Base-by-base conservation (phyloP, 1,140 invertebrate species). In the Lepidurus packardi region DNA sequence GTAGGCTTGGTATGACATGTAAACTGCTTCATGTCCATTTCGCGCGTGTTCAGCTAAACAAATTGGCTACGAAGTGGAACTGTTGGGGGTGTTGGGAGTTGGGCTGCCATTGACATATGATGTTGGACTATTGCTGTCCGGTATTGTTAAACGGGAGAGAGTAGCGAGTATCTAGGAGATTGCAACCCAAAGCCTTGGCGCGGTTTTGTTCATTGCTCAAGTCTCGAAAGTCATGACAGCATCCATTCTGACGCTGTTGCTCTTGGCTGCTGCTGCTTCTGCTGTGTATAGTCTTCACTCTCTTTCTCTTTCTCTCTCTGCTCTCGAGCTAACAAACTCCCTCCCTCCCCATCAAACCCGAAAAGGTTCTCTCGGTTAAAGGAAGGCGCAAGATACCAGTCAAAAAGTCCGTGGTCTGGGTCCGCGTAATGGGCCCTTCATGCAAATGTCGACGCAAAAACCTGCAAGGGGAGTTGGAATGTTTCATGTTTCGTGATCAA, bases 251-350 rank as follows among this genome's bases (percentile, higher is more conserved):
- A 16, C 74, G 74, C 74, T 73, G 65, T 74, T 73, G 73, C 45
- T 78, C 34, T 78, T 13, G 34, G 53, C 45, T 16, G 21, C 73
- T 78, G 34, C 45, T 43, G 43, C 13, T 74, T 21, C 73, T 41
- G 65, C 16, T 44, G 34, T 74, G 43, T 78, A 41, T 74, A 65
- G n/a, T n/a, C 42, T n/a, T 42, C 73, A 76, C 34, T 78, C 73
- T 78, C 73, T 21, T 8, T 21, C 21, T 75, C 13, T n/a, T n/a
- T 16, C n/a, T 76, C 76, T 45, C 44, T 43, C 24, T 78, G 16
- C 76, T 34, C 74, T 34, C 74, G 34, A 74, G 42, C 73, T 44
- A n/a, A 43, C 78, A 73, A 78, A 47, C 76, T 77, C 47, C 75
- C n/a, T 77, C 34, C 73, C 53, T 53, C 65, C 75, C 73, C 16